phyloP scores from a whole-genome alignment of 2,888 invertebrate genomes.

The Agrochola litura region DNA sequence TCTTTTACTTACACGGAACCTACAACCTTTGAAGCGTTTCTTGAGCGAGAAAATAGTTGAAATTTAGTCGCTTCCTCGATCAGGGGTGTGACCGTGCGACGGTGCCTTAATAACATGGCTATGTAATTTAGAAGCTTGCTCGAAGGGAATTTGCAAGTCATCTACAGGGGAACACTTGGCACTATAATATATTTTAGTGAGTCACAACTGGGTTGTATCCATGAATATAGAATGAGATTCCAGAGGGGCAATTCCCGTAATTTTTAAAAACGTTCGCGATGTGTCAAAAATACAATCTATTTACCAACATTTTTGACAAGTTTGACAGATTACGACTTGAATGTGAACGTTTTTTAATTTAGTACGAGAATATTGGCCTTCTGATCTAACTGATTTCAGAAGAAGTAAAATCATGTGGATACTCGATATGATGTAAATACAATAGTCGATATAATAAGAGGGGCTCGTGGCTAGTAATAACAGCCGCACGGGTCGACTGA shows the following conservation, averaged over 20 bases:
- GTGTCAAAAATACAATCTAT: too few species aligned
- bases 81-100: too few species aligned
- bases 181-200: conserved; percentile 40
- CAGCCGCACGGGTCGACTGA: too few species aligned
- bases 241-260: background rate
- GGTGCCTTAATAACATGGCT: background rate
- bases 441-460: too few species aligned
- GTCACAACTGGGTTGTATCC: conserved; percentile 28
- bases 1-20: too few species aligned
- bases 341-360: too few species aligned
- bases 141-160: conserved; percentile 43
- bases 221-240: conserved; percentile 36
- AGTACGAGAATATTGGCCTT: too few species aligned
- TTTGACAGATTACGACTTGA: too few species aligned
- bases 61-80: background rate
- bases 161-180: conserved; percentile 5
- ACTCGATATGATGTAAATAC: background rate
- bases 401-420: background rate
- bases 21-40: too few species aligned
- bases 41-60: background rate
- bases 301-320: too few species aligned
- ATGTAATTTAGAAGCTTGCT: conserved; percentile 23
- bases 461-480: too few species aligned
- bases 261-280: too few species aligned
- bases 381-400: background rate